These are phyloP conservation scores for Fragum whitleyi DNA, from an alignment of 2,888 invertebrate genomes.

Conservation along the genomic window DNA sequence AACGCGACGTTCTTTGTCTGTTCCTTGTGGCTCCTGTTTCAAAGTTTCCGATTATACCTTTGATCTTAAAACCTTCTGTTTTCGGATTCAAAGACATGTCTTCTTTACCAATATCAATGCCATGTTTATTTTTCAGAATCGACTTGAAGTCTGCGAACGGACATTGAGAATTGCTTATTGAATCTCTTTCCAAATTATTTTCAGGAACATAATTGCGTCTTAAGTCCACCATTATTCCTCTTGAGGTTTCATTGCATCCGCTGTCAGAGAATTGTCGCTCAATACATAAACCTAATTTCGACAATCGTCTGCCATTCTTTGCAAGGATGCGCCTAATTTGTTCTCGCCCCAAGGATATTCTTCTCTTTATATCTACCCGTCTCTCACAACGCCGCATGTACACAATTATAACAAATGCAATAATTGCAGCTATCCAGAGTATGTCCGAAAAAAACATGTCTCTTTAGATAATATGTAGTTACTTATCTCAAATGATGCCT, in stretches of 20 bases:
- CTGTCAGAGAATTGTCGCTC: background rate
- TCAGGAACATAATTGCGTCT: too few species aligned
- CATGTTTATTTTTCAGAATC: background rate
- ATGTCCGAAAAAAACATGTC: background rate
- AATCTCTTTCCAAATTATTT: background rate
- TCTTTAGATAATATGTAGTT: background rate
- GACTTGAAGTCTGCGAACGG: background rate
- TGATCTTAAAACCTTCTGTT: too few species aligned
- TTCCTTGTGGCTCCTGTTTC: too few species aligned
- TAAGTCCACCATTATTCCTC: background rate
- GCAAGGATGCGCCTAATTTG: conserved; percentile 7
- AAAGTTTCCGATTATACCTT: too few species aligned
- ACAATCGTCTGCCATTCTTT: conserved; percentile 32
- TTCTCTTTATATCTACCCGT: conserved; percentile 17
- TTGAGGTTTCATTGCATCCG: background rate
- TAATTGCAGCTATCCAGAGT: background rate
- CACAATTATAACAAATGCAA: background rate
- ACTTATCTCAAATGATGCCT: too few species aligned
- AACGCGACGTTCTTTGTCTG: background rate
- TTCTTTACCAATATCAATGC: background rate
- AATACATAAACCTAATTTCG: conserved; percentile 14
- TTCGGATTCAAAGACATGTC: background rate
- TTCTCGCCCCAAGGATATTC: conserved; percentile 4
- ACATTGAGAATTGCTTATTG: background rate
- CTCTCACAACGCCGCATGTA: background rate